Conservation (phyloP, 2,797 vertebrate genomes). For the Anisognathus igniventris region DNA sequence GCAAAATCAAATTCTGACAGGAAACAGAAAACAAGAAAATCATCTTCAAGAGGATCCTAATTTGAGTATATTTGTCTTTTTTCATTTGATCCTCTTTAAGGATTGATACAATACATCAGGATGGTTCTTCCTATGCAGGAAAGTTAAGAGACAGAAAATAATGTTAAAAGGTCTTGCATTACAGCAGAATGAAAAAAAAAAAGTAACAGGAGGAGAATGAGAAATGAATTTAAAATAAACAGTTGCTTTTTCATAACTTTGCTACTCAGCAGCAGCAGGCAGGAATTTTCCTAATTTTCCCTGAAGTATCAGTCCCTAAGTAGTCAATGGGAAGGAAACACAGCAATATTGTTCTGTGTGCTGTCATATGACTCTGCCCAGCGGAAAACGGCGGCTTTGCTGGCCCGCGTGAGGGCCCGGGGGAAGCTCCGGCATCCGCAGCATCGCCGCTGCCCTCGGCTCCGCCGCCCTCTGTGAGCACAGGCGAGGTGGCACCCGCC, state of each 20-base stretch:
- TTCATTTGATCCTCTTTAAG: conserved; percentile 16
- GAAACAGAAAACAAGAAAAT: conserved; percentile 24
- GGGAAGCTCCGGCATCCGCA: rapidly evolving
- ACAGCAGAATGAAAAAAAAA: background rate
- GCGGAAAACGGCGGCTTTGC: rapidly evolving
- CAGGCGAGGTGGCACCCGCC: rapidly evolving
- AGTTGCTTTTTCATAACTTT: background rate
- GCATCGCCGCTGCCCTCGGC: background rate
- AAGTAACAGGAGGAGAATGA: background rate
- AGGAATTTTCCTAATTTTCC: background rate
- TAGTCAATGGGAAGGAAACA: background rate
- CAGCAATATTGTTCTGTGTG: background rate
- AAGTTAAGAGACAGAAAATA: background rate
- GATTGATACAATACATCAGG: background rate
- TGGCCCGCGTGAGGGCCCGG: rapidly evolving
- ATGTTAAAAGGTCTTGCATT: background rate
- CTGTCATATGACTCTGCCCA: background rate
- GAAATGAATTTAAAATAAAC: background rate
- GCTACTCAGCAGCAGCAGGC: background rate
- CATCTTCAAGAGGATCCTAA: background rate
- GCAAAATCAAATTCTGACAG: conserved; percentile 14
- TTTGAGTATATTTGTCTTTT: background rate
- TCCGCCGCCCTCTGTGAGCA: rapidly evolving
- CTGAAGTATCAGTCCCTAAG: background rate
- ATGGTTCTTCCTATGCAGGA: background rate